Evolutionary conservation across 2,888 invertebrate species (phyloP).

Genomic region (Harpalus rufipes): DNA sequence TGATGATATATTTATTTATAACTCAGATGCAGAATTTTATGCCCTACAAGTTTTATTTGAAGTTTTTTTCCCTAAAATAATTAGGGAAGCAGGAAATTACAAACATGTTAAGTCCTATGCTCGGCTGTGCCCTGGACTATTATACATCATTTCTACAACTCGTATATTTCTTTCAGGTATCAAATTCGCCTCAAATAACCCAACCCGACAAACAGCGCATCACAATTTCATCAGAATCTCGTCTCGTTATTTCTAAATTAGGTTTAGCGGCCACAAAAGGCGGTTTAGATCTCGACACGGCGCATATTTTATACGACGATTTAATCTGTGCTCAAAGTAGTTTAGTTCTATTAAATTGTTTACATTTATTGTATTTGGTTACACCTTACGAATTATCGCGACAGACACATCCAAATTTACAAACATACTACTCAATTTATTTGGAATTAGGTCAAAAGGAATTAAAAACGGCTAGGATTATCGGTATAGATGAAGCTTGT

Average conservation of each 20-base stretch:
- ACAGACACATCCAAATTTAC: slow-evolving; percentile 78
- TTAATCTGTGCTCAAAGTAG: slow-evolving; percentile 85
- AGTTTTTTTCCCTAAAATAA: no score
- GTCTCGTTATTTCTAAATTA: slow-evolving; percentile 82
- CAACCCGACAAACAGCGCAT: slow-evolving; percentile 59
- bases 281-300: slow-evolving; percentile 87
- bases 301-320: slow-evolving; percentile 87
- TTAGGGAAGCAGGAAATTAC: no score
- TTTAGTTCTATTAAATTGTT: slow-evolving; percentile 87
- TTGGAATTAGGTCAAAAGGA: slow-evolving; percentile 82
- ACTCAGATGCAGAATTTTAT: no score
- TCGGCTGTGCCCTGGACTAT: no score
- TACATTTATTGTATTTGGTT: slow-evolving; percentile 93
- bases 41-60: no score
- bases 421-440: slow-evolving; percentile 82
- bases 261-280: slow-evolving; percentile 93
- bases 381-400: slow-evolving; percentile 86
- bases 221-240: slow-evolving; percentile 73
- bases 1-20: no score
- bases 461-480: slow-evolving; percentile 83
- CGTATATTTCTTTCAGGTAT: neutral
- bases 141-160: no score
- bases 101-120: no score
- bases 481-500: slow-evolving; percentile 89
- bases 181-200: neutral